Evolutionary conservation across 2,797 vertebrate genomes (phyloP).

Genomic region (Leptatherina wallacei): DNA sequence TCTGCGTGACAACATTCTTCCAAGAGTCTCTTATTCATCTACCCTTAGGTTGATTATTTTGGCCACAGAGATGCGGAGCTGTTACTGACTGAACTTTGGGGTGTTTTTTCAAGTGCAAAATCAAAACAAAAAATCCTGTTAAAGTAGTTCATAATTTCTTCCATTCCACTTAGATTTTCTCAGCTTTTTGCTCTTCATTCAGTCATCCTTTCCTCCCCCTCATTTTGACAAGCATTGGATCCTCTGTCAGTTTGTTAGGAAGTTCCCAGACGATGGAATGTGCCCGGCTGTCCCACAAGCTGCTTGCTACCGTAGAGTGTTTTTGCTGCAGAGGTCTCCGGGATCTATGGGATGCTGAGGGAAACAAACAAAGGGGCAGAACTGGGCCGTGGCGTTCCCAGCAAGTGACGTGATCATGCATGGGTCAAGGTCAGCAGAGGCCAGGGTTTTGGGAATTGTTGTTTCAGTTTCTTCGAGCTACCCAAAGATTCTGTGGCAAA

Average conservation of each 20-base stretch:
- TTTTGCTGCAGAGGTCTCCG: constrained; percentile 67
- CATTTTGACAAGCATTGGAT: constrained; percentile 24
- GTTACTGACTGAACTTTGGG: not conserved
- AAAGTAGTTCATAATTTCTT: not conserved
- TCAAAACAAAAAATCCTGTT: not conserved
- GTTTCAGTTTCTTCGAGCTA: constrained; percentile 50
- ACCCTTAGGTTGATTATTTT: no score
- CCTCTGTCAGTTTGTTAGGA: constrained; percentile 43
- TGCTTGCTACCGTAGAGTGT: constrained; percentile 53
- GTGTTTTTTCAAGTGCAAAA: not conserved
- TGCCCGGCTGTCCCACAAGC: constrained; percentile 39
- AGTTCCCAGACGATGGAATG: constrained; percentile 68
- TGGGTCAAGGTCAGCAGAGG: constrained; percentile 65
- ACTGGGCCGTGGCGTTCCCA: constrained; percentile 80
- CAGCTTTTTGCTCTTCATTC: constrained; percentile 4
- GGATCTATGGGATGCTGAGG: constrained; percentile 56
- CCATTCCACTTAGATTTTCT: not conserved
- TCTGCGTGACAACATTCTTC: no score
- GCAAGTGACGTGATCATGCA: constrained; percentile 66
- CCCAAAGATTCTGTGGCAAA: constrained; percentile 30
- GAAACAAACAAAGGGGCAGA: constrained; percentile 78
- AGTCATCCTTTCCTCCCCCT: not conserved
- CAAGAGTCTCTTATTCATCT: no score
- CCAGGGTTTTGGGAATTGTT: constrained; percentile 46
- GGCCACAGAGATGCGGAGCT: no score